Evolutionary conservation across 2,797 vertebrate genomes (phyloP), one percentile per base, ranked within the genome.

Genomic region (Sebastes paucispinis): DNA sequence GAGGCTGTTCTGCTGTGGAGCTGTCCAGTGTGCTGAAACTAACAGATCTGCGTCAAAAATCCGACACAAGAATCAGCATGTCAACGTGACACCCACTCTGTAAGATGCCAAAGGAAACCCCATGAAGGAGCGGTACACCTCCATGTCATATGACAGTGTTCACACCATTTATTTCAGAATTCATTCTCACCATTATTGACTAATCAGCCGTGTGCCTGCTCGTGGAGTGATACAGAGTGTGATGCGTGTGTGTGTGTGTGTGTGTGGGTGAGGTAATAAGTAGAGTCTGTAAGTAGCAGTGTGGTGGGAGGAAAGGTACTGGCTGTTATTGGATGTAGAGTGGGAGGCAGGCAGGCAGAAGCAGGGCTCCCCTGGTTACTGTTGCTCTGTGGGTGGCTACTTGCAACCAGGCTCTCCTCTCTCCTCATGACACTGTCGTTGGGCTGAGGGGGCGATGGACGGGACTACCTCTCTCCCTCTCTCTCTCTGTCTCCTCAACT

Each of bases 291-390:
- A 88, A 92, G 90, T 91, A 87, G 88, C 82, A 85, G 80, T 87
- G 89, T 84, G 75, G 91, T 91, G 92, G 88, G 93, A 88, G 93
- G 91, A 93, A 93, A 91, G 93, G 90, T 91, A 83, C 90, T 82
- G 92, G 89, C 89, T 94, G 88, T 86, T 93, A 85, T 86, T 94
- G 90, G 84, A 91, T 89, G 91, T 83, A 69, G 88, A 93, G 93
- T 94, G 90, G 93, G 93, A 89, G 93, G 92, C 86, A 87, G 87
- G 90, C 86, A 87, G 88, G 91, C 86, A 90, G 84, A 83, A 92
- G 77, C 86, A 94, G 92, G 93, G 91, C 93, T 94, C 94, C 93
- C 94, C 94, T 94, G 91, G 91, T 92, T 94, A 94, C 94, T 87
- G 92, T 92, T 92, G 88, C 93, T 93, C 88, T 87, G 89, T 94